Evolutionary conservation across 2,797 vertebrate species (phyloP), one percentile per base, ranked within the genome.

Genomic region (Sternarchorhynchus goeldii): DNA sequence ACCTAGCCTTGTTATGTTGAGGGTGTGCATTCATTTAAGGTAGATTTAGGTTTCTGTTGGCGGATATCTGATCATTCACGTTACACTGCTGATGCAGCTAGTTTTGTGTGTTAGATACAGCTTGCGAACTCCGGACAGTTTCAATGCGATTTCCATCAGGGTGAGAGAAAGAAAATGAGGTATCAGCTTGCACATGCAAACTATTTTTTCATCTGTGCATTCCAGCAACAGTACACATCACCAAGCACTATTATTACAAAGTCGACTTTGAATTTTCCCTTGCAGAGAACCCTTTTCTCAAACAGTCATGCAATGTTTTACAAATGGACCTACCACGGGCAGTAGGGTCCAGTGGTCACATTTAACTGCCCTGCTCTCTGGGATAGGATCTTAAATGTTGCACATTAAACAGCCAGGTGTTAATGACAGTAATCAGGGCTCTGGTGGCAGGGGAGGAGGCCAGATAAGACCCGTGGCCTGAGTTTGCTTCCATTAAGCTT

Each of bases 11-110:
- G 31, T 78, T 66, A 41, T 73, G 21, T 57, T 65, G 50, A 17
- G 29, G 50, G 55, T 45, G 8, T 3, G 20, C 45, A 64, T 29
- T 64, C 31, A 14, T 62, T 18, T 75, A 55, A 17, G 34, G 58
- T 58, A 29, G 36, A 55, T 79, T 29, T 65, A 20, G 25, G 62
- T 66, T 78, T 66, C 62, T 73, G 12, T 14, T 32, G 17, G 31
- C 25, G 60, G 58, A 57, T 63, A 75, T 75, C 73, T 80, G 73
- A 80, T 80, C 20, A 80, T 41, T 60, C 55, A 56, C 87, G 85
- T 83, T 86, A 88, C 87, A 88, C 81, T n/a, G 83, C 88, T 90
- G 77, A 74, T 55, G 41, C 64, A 55, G 71, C 64, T 60, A 68
- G 85, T 88, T 32, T 5, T 2, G 7, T 62, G 21, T 32, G n/a